Evolutionary conservation across 1,140 invertebrate species (phyloP), one percentile per base, ranked within the genome.

Genomic region (Zaprionus kolodkinae): DNA sequence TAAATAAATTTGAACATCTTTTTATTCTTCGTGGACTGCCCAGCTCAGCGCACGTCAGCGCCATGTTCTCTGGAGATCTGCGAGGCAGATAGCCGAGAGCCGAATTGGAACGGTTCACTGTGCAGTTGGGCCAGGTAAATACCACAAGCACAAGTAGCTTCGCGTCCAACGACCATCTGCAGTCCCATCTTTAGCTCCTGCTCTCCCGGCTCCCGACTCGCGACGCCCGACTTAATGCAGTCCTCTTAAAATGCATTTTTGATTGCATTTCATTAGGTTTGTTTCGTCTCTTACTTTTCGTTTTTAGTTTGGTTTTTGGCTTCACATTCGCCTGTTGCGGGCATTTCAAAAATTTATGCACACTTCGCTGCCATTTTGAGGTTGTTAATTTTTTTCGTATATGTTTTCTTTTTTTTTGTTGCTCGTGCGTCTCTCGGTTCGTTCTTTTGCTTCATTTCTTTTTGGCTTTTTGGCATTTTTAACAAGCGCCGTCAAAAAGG

Each of bases 401-500:
- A 56, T 57, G 36, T 61, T 76, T 38, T 72, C n/a, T n/a, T n/a
- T n/a, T n/a, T n/a, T n/a, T n/a, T n/a, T n/a, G n/a, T 57, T 40
- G 33, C 36, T 56, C 65, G 21, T 63, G 56, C 57, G 60, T 75
- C 21, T 21, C 21, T 21, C n/a, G n/a, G n/a, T n/a, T n/a, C n/a
- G n/a, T n/a, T 75, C 60, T 71, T 69, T 70, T 60, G 72, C 54
- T 60, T 63, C 59, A 64, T 76, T 82, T 87, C 81, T 72, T 78
- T 6, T n/a, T 43, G 69, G 62, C 78, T 82, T 87, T 83, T 72
- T 59, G 62, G 83, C 73, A 80, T 75, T 88, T 89, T 88, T 88
- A 89, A 88, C 85, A 88, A 88, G 85, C 85, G 85, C 85, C 85
- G 85, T 78, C 81, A 77, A 89, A 87, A 87, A 89, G 83, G 83